Base-by-base conservation (phyloP, 2,113 vertebrate species). In the Jacana jacana region DNA sequence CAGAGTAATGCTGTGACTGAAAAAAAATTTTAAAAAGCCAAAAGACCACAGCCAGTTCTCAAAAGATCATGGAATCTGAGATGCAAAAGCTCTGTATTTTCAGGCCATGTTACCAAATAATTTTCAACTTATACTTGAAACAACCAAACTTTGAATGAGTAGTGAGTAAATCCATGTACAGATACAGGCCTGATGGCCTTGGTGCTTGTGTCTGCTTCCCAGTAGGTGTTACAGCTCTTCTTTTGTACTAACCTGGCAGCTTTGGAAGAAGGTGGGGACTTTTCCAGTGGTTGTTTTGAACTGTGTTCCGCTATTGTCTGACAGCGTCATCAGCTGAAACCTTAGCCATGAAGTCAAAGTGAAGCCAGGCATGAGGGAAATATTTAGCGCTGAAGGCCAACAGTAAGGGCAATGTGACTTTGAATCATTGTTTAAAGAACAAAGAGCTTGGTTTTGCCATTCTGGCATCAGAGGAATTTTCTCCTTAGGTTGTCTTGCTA, bases 241-340 rank as follows among this genome's bases (percentile, higher is more conserved):
- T 82, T 91, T 96, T 60, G 48, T 91, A 72, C 68, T 78, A 57
- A 75, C 27, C 57, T 76, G 55, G 88, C 54, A 88, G 51, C 72
- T 96, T 88, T 81, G 86, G 77, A 81, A 84, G 19, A 72, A 22
- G 28, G 39, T 22, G 78, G 65, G 63, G 69, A 71, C 93, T 93
- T 96, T 94, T 83, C 91, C 93, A 95, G 57, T 55, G 17, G 33
- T 25, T 86, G 72, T 93, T 94, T 88, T 86, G 69, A 96, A 91
- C 44, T 87, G 82, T 0, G 4, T 81, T 86, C 80, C 4, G 8
- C 78, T 94, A 42, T 88, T 90, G 81, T 94, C 66, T 90, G 91
- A 96, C 91, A 94, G 81, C 89, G 88, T 94, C 93, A 49, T 77
- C 80, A 77, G 46, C 87, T 94, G 96, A 94, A 96, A 96, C 75